Conservation (phyloP, 2,888 invertebrate species). For the Yponomeuta cagnagella region DNA sequence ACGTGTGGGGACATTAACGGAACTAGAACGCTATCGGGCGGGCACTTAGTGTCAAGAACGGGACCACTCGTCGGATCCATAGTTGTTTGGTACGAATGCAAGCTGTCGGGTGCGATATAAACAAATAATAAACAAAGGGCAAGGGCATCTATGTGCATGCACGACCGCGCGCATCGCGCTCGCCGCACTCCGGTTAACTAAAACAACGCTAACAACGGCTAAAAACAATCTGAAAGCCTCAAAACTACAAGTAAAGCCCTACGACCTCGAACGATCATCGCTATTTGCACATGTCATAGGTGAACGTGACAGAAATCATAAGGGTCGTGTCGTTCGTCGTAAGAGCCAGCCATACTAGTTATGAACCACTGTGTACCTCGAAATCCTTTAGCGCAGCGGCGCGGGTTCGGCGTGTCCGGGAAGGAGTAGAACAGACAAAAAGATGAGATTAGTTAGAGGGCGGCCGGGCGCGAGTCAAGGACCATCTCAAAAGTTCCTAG, state of each 20-base stretch:
- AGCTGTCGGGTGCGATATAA: slow-evolving; percentile 73
- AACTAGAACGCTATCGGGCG: slow-evolving; percentile 53
- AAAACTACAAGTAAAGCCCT: slow-evolving; percentile 77
- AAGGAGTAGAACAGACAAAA: slow-evolving; percentile 83
- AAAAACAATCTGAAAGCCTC: slow-evolving; percentile 77
- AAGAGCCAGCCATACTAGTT: slow-evolving; percentile 69
- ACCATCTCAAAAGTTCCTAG: slow-evolving; percentile 96
- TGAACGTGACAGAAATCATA: slow-evolving; percentile 56
- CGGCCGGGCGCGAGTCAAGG: slow-evolving; percentile 79
- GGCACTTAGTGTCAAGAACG: slow-evolving; percentile 38
- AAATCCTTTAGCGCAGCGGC: slow-evolving; percentile 86
- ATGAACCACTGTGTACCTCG: slow-evolving; percentile 83
- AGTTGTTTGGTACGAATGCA: slow-evolving; percentile 66
- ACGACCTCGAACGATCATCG: slow-evolving; percentile 72
- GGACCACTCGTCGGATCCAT: slow-evolving; percentile 67
- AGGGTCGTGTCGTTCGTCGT: slow-evolving; percentile 63
- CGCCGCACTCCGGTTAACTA: slow-evolving; percentile 73
- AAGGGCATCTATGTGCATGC: slow-evolving; percentile 74
- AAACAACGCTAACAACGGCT: slow-evolving; percentile 76
- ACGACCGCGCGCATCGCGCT: slow-evolving; percentile 69
- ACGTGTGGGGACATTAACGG: slow-evolving; percentile 49
- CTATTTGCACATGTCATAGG: slow-evolving; percentile 53
- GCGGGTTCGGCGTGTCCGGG: slow-evolving; percentile 79
- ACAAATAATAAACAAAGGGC: slow-evolving; percentile 72
- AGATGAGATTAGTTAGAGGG: slow-evolving; percentile 76